Evolutionary conservation across 1,140 invertebrate species (phyloP).

Genomic region (Maconellicoccus hirsutus): DNA sequence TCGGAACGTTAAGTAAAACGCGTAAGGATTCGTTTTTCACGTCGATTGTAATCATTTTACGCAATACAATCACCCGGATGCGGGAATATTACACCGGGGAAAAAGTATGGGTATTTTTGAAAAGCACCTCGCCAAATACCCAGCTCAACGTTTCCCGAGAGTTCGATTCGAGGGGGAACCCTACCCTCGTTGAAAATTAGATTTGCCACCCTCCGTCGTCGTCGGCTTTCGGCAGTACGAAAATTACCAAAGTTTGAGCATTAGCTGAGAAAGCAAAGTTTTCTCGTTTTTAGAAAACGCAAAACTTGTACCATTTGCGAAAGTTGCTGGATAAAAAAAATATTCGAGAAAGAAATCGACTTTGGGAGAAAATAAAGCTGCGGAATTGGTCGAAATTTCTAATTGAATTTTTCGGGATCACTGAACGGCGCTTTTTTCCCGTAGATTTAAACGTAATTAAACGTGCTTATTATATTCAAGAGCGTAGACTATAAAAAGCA

Average conservation of each 20-base stretch:
- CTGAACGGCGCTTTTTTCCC: too few species aligned
- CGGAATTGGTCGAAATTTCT: too few species aligned
- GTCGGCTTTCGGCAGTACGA: neutral
- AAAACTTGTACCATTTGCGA: neutral
- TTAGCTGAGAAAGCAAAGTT: conserved; percentile 4
- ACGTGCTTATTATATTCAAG: too few species aligned
- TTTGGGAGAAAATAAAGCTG: neutral
- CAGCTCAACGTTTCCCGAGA: neutral
- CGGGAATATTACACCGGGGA: too few species aligned
- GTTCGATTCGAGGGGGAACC: neutral
- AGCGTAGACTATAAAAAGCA: too few species aligned
- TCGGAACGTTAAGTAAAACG: too few species aligned
- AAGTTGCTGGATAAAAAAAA: neutral
- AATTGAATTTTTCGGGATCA: too few species aligned
- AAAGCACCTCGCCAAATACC: neutral
- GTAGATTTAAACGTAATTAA: too few species aligned
- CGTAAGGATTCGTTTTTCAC: too few species aligned
- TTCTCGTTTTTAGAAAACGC: neutral
- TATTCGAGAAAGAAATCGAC: neutral
- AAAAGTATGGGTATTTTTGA: neutral
- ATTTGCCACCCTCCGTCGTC: neutral
- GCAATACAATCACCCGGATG: too few species aligned
- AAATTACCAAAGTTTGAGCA: neutral
- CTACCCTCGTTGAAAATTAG: neutral
- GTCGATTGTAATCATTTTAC: too few species aligned